Base-by-base conservation (phyloP, 2,797 vertebrate species). In the Lates japonicus region DNA sequence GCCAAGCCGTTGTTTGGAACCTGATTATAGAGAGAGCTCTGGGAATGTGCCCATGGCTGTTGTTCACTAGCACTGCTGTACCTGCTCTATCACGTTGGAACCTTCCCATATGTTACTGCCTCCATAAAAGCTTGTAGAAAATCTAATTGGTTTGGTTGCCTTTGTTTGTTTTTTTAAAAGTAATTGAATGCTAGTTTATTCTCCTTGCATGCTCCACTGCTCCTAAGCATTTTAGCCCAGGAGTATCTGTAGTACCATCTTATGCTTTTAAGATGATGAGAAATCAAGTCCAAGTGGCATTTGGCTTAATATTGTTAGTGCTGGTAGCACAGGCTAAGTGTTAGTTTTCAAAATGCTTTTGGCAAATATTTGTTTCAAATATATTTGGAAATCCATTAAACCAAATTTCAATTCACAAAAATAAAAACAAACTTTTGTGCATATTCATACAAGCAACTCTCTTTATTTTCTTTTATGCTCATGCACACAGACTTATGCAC, bases 191-290 rank as follows among this genome's bases (percentile, higher is more conserved):
- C 44, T 76, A 19, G 14, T 78, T 70, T 42, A 41, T 76, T 65
- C 33, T 70, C 31, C 66, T 62, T 39, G 57, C 51, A 54, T 29
- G 42, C 58, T 57, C 51, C 33, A 20, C 62, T 67, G 51, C 46
- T 29, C 54, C 58, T 59, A 12, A 76, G 11, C 10, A 70, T 39
- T 81, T 81, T 35, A 70, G 55, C 46, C 20, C 35, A 52, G 29
- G 31, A 25, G 14, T 60, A 35, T 59, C 6, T 22, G 7, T 29
- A 75, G 42, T 58, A 42, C 64, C 29, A 60, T 52, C 12, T 22
- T 72, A 4, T 72, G 48, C 72, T 81, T 80, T 85, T 74, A 80
- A 63, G 55, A 60, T 64, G 35, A 80, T 79, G 39, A 76, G 33
- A 78, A 75, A 33, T 74, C 22, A n/a, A 51, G 31, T 78, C 51